phyloP scores from a whole-genome alignment of 2,888 invertebrate genomes.

The Aphodius sticticus region DNA sequence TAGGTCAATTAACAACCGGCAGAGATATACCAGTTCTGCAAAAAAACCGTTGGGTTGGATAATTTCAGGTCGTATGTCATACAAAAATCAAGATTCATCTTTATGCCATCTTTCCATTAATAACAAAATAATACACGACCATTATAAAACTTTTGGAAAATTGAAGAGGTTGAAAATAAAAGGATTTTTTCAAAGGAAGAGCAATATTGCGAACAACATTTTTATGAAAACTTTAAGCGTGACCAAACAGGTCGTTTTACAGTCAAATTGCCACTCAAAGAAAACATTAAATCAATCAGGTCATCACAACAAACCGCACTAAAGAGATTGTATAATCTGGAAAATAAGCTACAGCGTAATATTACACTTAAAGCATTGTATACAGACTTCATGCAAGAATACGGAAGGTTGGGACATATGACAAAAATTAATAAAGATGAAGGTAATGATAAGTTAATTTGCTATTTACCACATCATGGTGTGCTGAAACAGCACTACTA shows the following conservation, averaged over 20 bases:
- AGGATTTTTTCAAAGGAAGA: neutral
- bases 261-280: constrained; percentile 5
- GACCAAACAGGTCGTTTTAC: constrained; percentile 7
- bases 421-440: neutral
- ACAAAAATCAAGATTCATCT: neutral
- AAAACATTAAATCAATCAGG: neutral
- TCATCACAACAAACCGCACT: constrained; percentile 8
- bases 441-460: neutral
- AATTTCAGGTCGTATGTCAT: constrained; percentile 5
- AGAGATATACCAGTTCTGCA: neutral
- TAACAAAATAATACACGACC: neutral
- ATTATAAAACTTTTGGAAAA: neutral
- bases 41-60: constrained; percentile 13
- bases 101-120: neutral
- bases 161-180: neutral
- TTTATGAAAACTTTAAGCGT: neutral
- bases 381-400: constrained; percentile 14
- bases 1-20: neutral
- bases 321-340: constrained; percentile 23
- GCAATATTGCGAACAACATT: constrained; percentile 11
- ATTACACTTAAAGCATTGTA: neutral
- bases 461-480: constrained; percentile 17
- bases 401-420: constrained; percentile 16
- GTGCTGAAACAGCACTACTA: constrained; percentile 25
- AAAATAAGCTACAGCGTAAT: constrained; percentile 11